Evolutionary conservation across 2,888 invertebrate genomes (phyloP).

Genomic region (Leptinotarsa haldemani): DNA sequence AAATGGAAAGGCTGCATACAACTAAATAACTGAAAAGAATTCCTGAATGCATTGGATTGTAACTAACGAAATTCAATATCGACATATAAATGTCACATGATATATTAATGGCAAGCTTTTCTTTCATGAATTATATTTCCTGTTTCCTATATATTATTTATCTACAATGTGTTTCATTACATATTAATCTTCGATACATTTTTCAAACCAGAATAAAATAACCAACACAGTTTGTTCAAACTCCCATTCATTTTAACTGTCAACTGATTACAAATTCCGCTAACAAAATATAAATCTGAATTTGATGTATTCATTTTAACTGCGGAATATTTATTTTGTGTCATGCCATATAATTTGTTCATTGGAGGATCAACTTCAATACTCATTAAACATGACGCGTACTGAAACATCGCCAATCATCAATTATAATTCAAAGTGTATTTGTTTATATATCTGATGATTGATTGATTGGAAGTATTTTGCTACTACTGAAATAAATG

Average conservation of each 20-base stretch:
- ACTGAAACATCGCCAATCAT: too few species aligned
- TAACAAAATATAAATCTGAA: conserved; percentile 10
- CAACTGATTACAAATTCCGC: not conserved
- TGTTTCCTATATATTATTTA: not conserved
- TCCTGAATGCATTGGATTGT: too few species aligned
- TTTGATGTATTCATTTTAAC: conserved; percentile 6
- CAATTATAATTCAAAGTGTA: too few species aligned
- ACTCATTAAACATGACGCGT: not conserved
- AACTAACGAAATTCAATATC: not conserved
- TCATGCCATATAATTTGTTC: not conserved
- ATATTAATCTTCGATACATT: conserved; percentile 12
- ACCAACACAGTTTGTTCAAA: conserved; percentile 11
- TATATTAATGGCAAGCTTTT: not conserved
- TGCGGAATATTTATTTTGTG: conserved; percentile 2
- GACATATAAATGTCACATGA: not conserved
- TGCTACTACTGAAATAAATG: too few species aligned
- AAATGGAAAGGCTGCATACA: too few species aligned
- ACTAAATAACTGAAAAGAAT: too few species aligned
- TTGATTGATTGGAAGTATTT: too few species aligned
- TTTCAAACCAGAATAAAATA: conserved; percentile 5
- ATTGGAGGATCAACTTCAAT: not conserved
- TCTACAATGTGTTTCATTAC: conserved; percentile 10
- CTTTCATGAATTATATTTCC: not conserved
- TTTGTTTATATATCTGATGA: too few species aligned
- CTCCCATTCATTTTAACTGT: not conserved